phyloP scores from a whole-genome alignment of 2,797 vertebrate species.

The Darevskia mixta region DNA sequence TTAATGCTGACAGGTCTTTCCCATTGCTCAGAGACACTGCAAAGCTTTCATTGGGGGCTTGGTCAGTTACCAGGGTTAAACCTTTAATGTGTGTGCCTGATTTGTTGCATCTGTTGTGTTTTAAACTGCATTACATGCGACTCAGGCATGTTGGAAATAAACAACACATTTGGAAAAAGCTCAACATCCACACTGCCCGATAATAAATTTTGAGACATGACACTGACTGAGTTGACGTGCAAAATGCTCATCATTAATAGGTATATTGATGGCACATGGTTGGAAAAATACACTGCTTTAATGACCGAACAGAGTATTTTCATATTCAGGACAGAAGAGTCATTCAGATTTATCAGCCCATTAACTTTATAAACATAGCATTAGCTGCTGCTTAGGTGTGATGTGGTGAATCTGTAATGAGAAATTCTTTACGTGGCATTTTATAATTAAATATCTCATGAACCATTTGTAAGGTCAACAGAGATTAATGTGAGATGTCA shows the following conservation, averaged over 20 bases:
- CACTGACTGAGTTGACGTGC: conserved; percentile 36
- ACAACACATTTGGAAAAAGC: background rate
- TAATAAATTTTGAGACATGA: background rate
- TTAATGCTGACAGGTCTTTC: background rate
- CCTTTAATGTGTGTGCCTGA: background rate
- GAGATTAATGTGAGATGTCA: conserved; percentile 46
- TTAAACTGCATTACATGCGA: background rate
- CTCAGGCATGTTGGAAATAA: background rate
- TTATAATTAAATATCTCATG: conserved; percentile 51
- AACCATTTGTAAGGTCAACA: conserved; percentile 45
- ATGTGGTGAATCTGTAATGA: conserved; percentile 46
- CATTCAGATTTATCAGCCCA: conserved; percentile 54
- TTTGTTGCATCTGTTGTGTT: background rate
- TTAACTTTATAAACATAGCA: conserved; percentile 54
- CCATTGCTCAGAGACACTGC: too few species aligned
- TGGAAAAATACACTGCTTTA: conserved; percentile 39
- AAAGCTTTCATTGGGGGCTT: background rate
- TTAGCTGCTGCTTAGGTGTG: conserved; percentile 36
- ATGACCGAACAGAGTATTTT: conserved; percentile 32
- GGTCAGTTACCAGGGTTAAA: background rate
- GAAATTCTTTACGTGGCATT: conserved; percentile 46
- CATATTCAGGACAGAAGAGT: conserved; percentile 29
- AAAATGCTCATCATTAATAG: conserved; percentile 45
- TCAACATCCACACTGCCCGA: background rate
- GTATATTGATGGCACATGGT: conserved; percentile 7